Conservation (phyloP, 2,888 invertebrate species). For the Himalopsyche anomala region DNA sequence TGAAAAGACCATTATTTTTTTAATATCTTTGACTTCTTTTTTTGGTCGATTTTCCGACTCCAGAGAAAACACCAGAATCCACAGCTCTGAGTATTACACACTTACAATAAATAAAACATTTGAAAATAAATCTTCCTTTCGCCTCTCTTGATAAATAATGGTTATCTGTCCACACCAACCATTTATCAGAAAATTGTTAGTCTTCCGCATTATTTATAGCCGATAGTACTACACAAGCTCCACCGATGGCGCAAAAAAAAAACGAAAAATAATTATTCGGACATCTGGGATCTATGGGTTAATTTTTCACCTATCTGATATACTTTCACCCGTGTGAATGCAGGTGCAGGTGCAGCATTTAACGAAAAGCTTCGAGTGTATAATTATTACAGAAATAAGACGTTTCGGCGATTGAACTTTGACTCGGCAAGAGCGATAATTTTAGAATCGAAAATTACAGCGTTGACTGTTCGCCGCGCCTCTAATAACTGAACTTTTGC, state of each 20-base stretch:
- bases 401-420: constrained; percentile 26
- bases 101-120: too few relatives aligned
- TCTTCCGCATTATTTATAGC: constrained; percentile 2
- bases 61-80: too few relatives aligned
- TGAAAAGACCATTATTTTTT: too few relatives aligned
- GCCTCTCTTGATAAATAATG: not conserved
- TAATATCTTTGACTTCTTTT: too few relatives aligned
- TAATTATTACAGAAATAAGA: constrained; percentile 10
- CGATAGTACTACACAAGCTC: not conserved
- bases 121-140: not conserved
- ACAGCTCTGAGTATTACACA: too few relatives aligned
- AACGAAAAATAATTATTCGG: not conserved
- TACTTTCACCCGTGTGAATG: constrained; percentile 1
- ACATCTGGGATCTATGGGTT: not conserved
- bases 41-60: too few relatives aligned
- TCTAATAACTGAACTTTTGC: not conserved
- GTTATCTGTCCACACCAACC: not conserved
- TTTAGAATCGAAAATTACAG: not conserved
- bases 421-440: not conserved
- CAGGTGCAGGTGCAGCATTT: not conserved
- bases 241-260: not conserved
- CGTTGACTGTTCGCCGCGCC: not conserved
- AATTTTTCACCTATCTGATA: constrained; percentile 3
- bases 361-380: not conserved
- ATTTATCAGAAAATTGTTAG: not conserved